A percentile compares a stretch with the other conserved stretches of the same genome.
These are phyloP conservation scores for Lysandra bellargus DNA, from an alignment of 2,888 invertebrate species.

Conservation along the genomic window DNA sequence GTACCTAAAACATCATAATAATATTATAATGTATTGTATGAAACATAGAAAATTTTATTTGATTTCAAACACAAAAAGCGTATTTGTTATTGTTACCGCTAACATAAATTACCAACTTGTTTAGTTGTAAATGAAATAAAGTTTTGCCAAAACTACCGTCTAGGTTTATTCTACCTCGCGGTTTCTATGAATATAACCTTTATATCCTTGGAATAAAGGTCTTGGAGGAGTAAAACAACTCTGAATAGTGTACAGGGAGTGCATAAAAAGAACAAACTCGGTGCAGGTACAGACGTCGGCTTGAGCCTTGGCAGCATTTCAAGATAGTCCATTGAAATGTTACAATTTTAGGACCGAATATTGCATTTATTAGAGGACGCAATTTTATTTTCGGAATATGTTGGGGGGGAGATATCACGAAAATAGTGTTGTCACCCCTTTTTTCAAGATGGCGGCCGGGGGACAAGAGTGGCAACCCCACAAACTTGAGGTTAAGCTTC, in stretches of 20 bases:
- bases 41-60: background rate
- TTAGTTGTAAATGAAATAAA: constrained; percentile 19
- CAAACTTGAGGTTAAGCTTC: too few species aligned
- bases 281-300: constrained; percentile 1
- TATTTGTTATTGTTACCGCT: background rate
- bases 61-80: background rate
- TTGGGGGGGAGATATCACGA: too few species aligned
- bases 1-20: too few species aligned
- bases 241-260: background rate
- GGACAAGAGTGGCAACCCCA: too few species aligned
- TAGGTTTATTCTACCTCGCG: background rate
- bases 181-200: background rate
- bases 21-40: too few species aligned
- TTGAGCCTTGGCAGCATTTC: constrained; percentile 5
- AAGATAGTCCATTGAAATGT: background rate
- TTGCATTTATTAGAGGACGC: too few species aligned
- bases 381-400: too few species aligned
- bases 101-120: background rate
- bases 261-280: background rate
- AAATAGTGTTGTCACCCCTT: too few species aligned
- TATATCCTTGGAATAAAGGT: background rate
- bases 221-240: background rate
- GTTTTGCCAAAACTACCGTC: background rate
- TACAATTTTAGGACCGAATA: too few species aligned
- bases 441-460: too few species aligned